These are phyloP conservation scores for Donacobius atricapilla DNA, from an alignment of 2,113 vertebrate genomes.

Conservation along the genomic window DNA sequence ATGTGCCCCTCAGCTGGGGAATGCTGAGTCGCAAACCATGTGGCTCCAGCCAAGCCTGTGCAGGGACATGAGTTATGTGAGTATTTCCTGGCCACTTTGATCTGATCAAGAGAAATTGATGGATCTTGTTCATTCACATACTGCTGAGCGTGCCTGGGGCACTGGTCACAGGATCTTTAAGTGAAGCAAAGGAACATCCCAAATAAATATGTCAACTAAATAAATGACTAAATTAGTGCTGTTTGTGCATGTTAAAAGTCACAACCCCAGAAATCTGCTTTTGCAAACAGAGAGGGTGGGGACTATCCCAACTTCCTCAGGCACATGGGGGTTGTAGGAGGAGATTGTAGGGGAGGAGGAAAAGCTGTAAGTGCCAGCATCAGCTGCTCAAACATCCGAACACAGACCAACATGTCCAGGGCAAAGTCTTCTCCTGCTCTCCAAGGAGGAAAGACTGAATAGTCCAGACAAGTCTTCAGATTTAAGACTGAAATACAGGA, in stretches of 20 bases:
- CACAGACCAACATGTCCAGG: background rate
- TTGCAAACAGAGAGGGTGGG: background rate
- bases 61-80: slow-evolving; percentile 38
- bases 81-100: slow-evolving; percentile 34
- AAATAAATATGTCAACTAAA: slow-evolving; percentile 73
- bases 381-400: background rate
- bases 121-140: slow-evolving; percentile 54
- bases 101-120: slow-evolving; percentile 65
- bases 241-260: slow-evolving; percentile 64
- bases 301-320: background rate
- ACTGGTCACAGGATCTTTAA: slow-evolving; percentile 50
- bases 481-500: background rate
- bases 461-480: background rate
- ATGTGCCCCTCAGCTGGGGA: fast-evolving
- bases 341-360: background rate
- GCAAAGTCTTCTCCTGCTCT: background rate
- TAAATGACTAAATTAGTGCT: slow-evolving; percentile 69
- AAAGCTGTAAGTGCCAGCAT: background rate
- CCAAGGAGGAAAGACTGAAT: background rate
- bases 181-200: slow-evolving; percentile 64
- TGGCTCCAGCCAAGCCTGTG: background rate
- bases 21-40: fast-evolving
- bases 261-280: slow-evolving; percentile 28
- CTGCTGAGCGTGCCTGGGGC: slow-evolving; percentile 53
- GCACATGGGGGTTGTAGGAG: background rate